phyloP scores from a whole-genome alignment of 2,797 vertebrate genomes.

The Hypotaenidia philippensis region DNA sequence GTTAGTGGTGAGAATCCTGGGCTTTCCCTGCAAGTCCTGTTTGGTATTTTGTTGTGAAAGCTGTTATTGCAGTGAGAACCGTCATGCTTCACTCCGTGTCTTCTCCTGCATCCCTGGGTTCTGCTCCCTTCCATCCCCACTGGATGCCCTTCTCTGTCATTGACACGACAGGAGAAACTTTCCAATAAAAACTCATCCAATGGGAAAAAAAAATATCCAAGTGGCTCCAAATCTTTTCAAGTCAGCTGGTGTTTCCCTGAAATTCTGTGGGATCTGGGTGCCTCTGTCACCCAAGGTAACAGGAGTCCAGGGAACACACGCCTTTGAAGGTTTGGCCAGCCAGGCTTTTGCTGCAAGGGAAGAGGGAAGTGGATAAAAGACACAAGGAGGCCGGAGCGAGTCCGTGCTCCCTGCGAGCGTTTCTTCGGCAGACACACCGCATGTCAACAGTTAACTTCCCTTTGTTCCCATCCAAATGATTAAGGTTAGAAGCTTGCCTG shows the following conservation, averaged over 20 bases:
- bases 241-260: neutral
- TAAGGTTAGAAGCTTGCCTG: constrained; percentile 48
- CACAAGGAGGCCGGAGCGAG: neutral
- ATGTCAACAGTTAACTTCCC: constrained; percentile 57
- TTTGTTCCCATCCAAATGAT: constrained; percentile 54
- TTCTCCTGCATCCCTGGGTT: neutral
- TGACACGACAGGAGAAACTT: neutral
- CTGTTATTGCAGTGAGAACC: neutral
- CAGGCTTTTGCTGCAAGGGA: neutral
- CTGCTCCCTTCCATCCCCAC: neutral
- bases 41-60: neutral
- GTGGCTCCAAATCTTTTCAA: neutral
- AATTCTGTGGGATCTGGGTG: neutral
- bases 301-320: neutral
- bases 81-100: neutral
- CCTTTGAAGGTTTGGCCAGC: neutral
- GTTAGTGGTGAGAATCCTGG: neutral
- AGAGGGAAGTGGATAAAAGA: neutral
- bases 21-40: neutral
- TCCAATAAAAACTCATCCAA: neutral
- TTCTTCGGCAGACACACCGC: neutral
- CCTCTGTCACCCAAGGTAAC: neutral
- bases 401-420: rapidly evolving
- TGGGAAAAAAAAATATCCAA: neutral
- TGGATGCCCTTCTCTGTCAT: neutral